These are phyloP conservation scores for Pseudolaguvia tuberculata DNA, from an alignment of 2,113 vertebrate genomes.

Conservation along the genomic window DNA sequence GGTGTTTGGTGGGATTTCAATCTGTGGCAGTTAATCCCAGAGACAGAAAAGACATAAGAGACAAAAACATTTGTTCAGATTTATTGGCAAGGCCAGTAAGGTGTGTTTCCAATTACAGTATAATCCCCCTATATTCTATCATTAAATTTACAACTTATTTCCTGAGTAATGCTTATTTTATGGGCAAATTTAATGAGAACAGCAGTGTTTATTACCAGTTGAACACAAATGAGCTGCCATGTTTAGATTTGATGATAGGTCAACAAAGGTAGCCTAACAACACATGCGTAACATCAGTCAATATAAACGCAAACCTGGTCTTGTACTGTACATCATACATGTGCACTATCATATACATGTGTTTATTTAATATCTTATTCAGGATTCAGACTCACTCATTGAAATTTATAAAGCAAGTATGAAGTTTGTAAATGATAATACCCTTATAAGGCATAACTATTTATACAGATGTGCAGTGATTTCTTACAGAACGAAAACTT, in stretches of 20 bases:
- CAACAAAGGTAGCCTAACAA: slow-evolving; percentile 1
- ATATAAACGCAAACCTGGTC: background rate
- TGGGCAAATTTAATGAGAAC: slow-evolving; percentile 34
- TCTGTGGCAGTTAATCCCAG: slow-evolving; percentile 21
- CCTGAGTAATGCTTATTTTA: slow-evolving; percentile 38
- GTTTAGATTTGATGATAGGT: slow-evolving; percentile 25
- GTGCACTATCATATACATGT: no score
- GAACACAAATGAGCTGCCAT: slow-evolving; percentile 27
- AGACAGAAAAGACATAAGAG: slow-evolving; percentile 13
- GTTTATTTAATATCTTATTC: no score
- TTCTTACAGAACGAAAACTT: slow-evolving; percentile 7
- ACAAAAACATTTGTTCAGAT: slow-evolving; percentile 12
- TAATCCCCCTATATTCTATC: slow-evolving; percentile 22
- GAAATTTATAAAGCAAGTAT: no score
- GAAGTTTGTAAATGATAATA: no score
- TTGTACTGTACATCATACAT: background rate
- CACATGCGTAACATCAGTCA: slow-evolving; percentile 5
- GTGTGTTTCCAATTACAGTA: slow-evolving; percentile 42
- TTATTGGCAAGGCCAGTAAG: background rate
- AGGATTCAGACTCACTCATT: no score
- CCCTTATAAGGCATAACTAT: background rate
- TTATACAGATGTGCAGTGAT: background rate
- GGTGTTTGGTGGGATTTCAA: slow-evolving; percentile 34
- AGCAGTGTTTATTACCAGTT: slow-evolving; percentile 42
- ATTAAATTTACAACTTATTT: slow-evolving; percentile 41